Conservation (phyloP, 2,113 vertebrate species). For the human region GRCh38 chr1:115300501-115301000, state of each 20-base stretch:
- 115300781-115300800: conserved; percentile 39
- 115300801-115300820: conserved; percentile 34
- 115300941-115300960: conserved; percentile 43
- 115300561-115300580: neutral
- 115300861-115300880: neutral
- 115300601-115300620: neutral
- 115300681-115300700: conserved; percentile 69
- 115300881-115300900: neutral
- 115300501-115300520: neutral
- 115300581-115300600: neutral
- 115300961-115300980: conserved; percentile 29
- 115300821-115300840: neutral
- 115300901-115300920: neutral
- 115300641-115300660: conserved; percentile 65
- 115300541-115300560: neutral
- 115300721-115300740: conserved; percentile 16
- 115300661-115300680: conserved; percentile 73
- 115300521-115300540: neutral
- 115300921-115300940: conserved; percentile 18
- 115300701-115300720: conserved; percentile 20
- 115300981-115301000: conserved; percentile 51
- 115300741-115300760: conserved; percentile 1
- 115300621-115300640: neutral
- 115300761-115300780: conserved; percentile 45
- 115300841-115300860: conserved; percentile 17